Base-by-base conservation (phyloP, 2,797 vertebrate species). In the Sebastes trivittatus region DNA sequence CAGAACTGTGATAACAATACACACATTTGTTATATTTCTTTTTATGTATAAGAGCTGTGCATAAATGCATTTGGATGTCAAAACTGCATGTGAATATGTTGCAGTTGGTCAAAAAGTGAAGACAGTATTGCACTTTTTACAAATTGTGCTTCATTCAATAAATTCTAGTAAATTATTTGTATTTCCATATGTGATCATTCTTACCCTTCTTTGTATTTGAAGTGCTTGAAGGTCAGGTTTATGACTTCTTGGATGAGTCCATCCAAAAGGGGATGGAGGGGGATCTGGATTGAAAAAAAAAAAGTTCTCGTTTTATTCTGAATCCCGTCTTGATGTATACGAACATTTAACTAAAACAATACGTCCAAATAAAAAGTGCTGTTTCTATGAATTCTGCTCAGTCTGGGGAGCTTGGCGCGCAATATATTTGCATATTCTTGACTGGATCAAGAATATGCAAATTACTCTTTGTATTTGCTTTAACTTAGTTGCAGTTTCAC, bases 151-250 rank as follows among this genome's bases (percentile, higher is more conserved):
- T 54, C 9, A 55, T 16, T 52, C 22, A 62, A 11, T 18, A 3
- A 42, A 29, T 60, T 66, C 23, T 18, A 1, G 25, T 38, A 10
- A 27, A 29, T 66, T 78, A 86, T 62, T 30, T 72, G 8, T 4
- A 25, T 52, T 66, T 59, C 9, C 52, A 4, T 13, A 23, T 13
- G 56, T 27, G 14, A 16, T 55, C 11, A 22, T 84, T 93, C 86
- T 92, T 96, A 99, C 98, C 98, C 98, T 96, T 99, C 98, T 93
- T 98, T 99, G 92, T 99, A 99, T 94, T 97, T 99, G 96, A 99
- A 99, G 97, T 99, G 98, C 94, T 97, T 99, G 93, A 99, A 99
- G 77, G 98, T 96, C 95, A 99, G 92, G 91, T 98, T 99, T 92
- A 98, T 97, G 82, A 99, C 97, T 94, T 99, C 98, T 83, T 98